A percentile compares a stretch with the other conserved stretches of the same genome.
phyloP scores from a whole-genome alignment of 2,113 vertebrate species.

The Mugil cephalus region DNA sequence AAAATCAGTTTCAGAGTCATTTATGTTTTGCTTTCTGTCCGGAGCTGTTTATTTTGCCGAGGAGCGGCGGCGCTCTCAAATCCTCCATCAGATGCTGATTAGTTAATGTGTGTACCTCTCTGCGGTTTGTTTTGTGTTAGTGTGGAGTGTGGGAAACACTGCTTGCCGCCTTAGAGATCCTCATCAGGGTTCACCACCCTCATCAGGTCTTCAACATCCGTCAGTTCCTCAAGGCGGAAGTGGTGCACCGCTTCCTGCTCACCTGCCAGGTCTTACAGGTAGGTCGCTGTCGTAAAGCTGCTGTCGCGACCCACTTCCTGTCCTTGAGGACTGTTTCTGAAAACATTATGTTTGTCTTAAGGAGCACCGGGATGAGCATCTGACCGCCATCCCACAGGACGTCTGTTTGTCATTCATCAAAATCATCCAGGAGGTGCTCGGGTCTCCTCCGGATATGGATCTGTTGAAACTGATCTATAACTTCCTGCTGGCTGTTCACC shows the following conservation, averaged over 20 bases:
- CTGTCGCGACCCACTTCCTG: background rate
- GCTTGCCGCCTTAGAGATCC: slow-evolving; percentile 90
- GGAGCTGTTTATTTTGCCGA: background rate
- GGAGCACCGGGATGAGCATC: slow-evolving; percentile 94
- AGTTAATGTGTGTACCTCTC: background rate
- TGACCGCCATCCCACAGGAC: slow-evolving; percentile 90
- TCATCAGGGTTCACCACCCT: slow-evolving; percentile 93
- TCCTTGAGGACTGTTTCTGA: background rate
- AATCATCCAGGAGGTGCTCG: slow-evolving; percentile 98
- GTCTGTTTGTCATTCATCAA: slow-evolving; percentile 97
- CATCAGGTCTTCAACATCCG: slow-evolving; percentile 94
- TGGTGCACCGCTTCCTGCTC: slow-evolving; percentile 94
- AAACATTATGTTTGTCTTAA: slow-evolving; percentile 65
- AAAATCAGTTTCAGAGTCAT: background rate
- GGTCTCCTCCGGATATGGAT: slow-evolving; percentile 96
- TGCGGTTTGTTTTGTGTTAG: slow-evolving; percentile 74
- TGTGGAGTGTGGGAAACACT: slow-evolving; percentile 93
- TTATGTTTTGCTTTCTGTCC: background rate
- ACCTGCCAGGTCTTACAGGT: slow-evolving; percentile 98
- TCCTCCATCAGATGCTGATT: background rate
- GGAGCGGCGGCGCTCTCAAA: background rate
- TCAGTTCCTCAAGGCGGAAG: slow-evolving; percentile 92
- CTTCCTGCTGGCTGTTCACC: slow-evolving; percentile 97
- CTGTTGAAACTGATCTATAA: slow-evolving; percentile 93
- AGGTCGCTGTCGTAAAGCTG: slow-evolving; percentile 15